phyloP scores from a whole-genome alignment of 2,113 vertebrate genomes.

The Myotis lucifugus region DNA sequence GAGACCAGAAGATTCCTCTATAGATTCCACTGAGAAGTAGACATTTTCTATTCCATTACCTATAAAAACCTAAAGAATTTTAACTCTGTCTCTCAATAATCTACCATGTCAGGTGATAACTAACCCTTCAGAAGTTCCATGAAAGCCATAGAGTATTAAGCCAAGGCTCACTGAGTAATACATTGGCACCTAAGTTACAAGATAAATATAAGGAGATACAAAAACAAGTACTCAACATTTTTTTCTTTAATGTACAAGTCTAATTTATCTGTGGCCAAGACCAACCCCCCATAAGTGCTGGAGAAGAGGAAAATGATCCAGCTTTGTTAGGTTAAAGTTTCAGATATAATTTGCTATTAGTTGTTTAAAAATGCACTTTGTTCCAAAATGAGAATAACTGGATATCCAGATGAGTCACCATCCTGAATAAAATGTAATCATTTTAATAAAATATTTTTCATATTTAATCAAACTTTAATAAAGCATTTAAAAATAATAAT shows the following conservation, averaged over 20 bases:
- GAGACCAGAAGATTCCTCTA: neutral
- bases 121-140: neutral
- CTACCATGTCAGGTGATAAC: neutral
- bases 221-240: neutral
- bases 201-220: neutral
- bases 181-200: neutral
- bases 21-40: neutral
- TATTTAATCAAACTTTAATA: neutral
- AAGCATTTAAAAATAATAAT: no score
- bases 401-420: neutral
- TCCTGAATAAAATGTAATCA: neutral
- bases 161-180: neutral
- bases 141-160: neutral
- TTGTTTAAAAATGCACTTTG: neutral
- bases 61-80: neutral
- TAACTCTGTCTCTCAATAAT: neutral
- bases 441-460: slow-evolving; percentile 2
- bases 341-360: neutral
- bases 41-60: neutral
- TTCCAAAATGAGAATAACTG: neutral
- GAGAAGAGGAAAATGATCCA: neutral
- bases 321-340: neutral
- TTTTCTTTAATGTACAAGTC: neutral
- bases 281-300: neutral
- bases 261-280: neutral